Base-by-base conservation (phyloP, 2,797 vertebrate species). In the Microcaecilia unicolor region DNA sequence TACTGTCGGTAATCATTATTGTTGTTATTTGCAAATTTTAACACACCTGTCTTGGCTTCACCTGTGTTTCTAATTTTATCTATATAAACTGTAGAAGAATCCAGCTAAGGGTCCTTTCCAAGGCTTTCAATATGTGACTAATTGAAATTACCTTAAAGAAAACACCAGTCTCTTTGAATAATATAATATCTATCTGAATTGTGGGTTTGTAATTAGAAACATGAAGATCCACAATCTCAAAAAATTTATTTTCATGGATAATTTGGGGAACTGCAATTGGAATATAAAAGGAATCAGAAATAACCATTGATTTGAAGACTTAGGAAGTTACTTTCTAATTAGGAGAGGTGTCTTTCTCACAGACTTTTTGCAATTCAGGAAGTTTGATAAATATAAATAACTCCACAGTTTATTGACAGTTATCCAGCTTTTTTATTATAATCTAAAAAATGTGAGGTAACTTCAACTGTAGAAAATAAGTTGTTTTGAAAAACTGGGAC, bases 311-410 rank as follows among this genome's bases (percentile, higher is more conserved):
- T 69, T 49, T 64, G 61, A 3, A 8, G 75, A 76, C 76, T 81
- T 81, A 71, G 73, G 48, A 67, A 56, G 28, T 72, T 70, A 68
- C 55, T 43, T 53, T 70, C 44, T 73, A 67, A 78, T 78, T 81
- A 78, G 64, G 64, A 61, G 70, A 70, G 67, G 72, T 76, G 73
- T 68, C 71, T 71, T 58, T 38, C 69, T 83, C 80, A 84, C 80
- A 76, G 78, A 82, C 83, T 76, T 53, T 80, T 78, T 82, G 83
- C 82, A 69, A 78, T 72, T 82, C 78, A 67, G 69, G 62, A 67
- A 60, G 67, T 71, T 61, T 78, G 84, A 81, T 78, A 84, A 85
- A 83, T 78, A 83, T 82, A 82, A 74, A 85, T 63, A 53, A 58
- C 51, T 74, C 84, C 75, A 71, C 76, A 82, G 66, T 72, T 82